These are phyloP conservation scores for Cheilosia soror DNA, from an alignment of 2,888 invertebrate species.

Conservation along the genomic window DNA sequence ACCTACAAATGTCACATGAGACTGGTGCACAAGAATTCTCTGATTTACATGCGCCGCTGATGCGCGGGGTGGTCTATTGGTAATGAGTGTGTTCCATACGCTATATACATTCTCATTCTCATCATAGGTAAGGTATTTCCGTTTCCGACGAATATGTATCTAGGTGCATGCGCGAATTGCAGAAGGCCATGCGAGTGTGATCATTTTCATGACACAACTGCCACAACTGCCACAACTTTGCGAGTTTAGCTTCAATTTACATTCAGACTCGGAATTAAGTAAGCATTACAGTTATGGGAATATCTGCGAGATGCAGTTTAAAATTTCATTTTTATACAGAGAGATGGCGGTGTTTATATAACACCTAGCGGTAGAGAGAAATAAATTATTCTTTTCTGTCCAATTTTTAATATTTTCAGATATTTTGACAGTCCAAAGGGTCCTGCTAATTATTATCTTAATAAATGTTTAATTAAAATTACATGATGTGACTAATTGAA, in stretches of 20 bases:
- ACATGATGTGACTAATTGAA: not conserved
- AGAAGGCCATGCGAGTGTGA: constrained; percentile 21
- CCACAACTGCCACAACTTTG: constrained; percentile 18
- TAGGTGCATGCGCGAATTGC: constrained; percentile 37
- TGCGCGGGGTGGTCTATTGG: not conserved
- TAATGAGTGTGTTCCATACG: constrained; percentile 18
- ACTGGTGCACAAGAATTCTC: constrained; percentile 19
- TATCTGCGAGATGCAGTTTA: constrained; percentile 5
- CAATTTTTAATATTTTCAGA: constrained; percentile 16
- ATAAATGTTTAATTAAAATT: constrained; percentile 39
- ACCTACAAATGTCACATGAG: constrained; percentile 63
- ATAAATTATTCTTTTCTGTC: constrained; percentile 10
- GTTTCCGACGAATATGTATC: constrained; percentile 66
- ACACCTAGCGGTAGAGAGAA: too few species aligned
- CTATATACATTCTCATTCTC: constrained; percentile 29
- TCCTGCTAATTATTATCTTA: constrained; percentile 27
- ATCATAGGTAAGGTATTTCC: constrained; percentile 63
- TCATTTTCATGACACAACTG: constrained; percentile 47
- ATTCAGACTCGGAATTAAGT: constrained; percentile 26
- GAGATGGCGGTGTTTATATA: constrained; percentile 24
- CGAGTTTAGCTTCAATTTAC: constrained; percentile 9
- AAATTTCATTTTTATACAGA: constrained; percentile 19
- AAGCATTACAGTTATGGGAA: constrained; percentile 16
- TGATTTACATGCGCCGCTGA: constrained; percentile 17
- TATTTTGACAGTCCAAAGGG: not conserved